Evolutionary conservation across 2,113 vertebrate species (phyloP), one percentile per base, ranked within the genome.

Genomic region (Rissa tridactyla): DNA sequence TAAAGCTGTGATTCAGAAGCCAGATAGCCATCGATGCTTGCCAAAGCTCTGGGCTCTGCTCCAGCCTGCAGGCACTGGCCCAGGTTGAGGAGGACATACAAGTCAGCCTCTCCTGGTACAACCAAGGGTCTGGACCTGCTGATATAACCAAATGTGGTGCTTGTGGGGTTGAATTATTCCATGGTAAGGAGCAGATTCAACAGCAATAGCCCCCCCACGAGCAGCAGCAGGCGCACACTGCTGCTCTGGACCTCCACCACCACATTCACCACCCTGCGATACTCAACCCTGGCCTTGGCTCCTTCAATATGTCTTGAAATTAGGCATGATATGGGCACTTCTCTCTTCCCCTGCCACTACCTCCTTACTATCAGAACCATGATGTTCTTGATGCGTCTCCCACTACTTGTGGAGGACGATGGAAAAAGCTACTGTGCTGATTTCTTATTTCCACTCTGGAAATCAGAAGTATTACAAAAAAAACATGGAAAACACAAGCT

Each of bases 351-450:
- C 52, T 68, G 21, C 2, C 49, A 86, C 64, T 18, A 11, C 23
- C 32, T 51, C 38, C 44, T 62, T 2, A 5, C 11, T 47, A 10
- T 6, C 30, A 2, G 0, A 60, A 23, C 6, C 40, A 5, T 0
- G 1, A 17, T 6, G 13, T 40, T n/a, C 66, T 66, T 2, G 1
- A 7, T 0, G 0, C 16, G 10, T 78, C 40, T 75, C 51, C 17
- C 12, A 4, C 11, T 38, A 20, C 32, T 60, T 2, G 0, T 15
- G 32, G 46, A 84, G 27, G 15, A 72, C 84, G 40, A 25, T 19
- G 61, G 73, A 34, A 66, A 64, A 84, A 95, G 32, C 42, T 68
- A 29, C 73, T 58, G 62, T 72, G 65, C 15, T 85, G 49, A n/a
- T 87, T 94, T 60, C 69, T 91, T 27, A 47, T 68, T 92, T 91